phyloP scores from a whole-genome alignment of 2,113 vertebrate species.

The Mixornis gularis region DNA sequence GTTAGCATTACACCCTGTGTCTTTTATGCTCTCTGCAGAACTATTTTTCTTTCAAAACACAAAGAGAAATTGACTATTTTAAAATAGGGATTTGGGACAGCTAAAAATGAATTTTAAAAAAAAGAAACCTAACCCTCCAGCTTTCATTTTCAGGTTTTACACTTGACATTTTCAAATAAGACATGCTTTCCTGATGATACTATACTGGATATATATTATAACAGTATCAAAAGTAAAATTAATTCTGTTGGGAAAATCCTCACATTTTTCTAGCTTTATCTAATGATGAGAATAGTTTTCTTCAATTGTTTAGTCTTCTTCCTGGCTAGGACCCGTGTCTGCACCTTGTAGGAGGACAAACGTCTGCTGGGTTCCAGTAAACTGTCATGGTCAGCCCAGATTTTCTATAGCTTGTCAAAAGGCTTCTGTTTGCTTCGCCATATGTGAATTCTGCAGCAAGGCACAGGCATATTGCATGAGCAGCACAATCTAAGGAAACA shows the following conservation, averaged over 20 bases:
- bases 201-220: background rate
- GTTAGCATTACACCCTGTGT: background rate
- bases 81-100: background rate
- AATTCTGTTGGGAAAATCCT: background rate
- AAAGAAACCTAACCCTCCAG: background rate
- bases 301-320: background rate
- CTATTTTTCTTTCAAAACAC: background rate
- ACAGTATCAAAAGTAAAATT: background rate
- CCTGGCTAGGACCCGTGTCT: background rate
- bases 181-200: background rate
- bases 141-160: background rate
- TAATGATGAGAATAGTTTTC: background rate
- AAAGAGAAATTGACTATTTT: background rate
- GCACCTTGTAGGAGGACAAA: background rate
- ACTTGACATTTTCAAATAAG: background rate
- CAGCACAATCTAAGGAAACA: background rate
- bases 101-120: background rate
- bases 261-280: background rate
- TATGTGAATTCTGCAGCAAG: background rate
- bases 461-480: background rate
- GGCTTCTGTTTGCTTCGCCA: background rate
- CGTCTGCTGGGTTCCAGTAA: background rate
- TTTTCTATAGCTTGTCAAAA: background rate
- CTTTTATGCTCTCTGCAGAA: background rate
- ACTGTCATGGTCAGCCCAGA: background rate